Percentiles rank a stretch among this genome's conserved stretches.
phyloP scores from a whole-genome alignment of 2,113 vertebrate species.

The Aegithalos caudatus region DNA sequence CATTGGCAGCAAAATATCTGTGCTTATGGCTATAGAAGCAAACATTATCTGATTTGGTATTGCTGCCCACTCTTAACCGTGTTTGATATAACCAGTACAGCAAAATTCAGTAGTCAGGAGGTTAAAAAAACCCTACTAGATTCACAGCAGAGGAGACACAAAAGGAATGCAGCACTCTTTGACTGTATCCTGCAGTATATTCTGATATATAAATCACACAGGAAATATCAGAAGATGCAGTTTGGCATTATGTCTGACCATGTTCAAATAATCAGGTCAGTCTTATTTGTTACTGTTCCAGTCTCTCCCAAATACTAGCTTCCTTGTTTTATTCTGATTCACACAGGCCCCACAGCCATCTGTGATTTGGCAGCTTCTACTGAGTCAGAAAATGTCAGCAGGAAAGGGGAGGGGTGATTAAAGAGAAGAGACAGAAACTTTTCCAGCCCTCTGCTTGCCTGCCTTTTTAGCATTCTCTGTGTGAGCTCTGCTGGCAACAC shows the following conservation, averaged over 20 bases:
- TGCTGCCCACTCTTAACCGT: not conserved
- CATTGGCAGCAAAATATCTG: not conserved
- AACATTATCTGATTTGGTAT: not conserved
- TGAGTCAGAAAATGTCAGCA: conserved; percentile 19
- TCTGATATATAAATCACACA: not conserved
- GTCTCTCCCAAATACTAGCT: conserved; percentile 17
- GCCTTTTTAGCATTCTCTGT: not conserved
- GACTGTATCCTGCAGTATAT: not conserved
- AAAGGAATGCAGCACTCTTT: not conserved
- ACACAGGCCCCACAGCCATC: not conserved
- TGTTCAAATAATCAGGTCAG: conserved; percentile 27
- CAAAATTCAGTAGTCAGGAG: not conserved
- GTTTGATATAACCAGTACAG: not conserved
- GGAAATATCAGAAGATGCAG: not conserved
- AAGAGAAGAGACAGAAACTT: conserved; percentile 33
- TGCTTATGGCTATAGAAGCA: not conserved
- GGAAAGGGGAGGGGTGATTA: not conserved
- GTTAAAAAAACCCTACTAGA: not conserved
- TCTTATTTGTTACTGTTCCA: conserved; percentile 29
- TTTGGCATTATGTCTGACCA: not conserved
- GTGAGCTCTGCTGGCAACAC: conserved; percentile 35
- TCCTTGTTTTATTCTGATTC: conserved; percentile 33
- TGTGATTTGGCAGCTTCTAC: conserved; percentile 39
- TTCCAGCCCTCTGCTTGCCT: not conserved
- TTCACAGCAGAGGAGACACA: not conserved